Evolutionary conservation across 2,797 vertebrate species (phyloP).

Genomic region (Macropodus opercularis): DNA sequence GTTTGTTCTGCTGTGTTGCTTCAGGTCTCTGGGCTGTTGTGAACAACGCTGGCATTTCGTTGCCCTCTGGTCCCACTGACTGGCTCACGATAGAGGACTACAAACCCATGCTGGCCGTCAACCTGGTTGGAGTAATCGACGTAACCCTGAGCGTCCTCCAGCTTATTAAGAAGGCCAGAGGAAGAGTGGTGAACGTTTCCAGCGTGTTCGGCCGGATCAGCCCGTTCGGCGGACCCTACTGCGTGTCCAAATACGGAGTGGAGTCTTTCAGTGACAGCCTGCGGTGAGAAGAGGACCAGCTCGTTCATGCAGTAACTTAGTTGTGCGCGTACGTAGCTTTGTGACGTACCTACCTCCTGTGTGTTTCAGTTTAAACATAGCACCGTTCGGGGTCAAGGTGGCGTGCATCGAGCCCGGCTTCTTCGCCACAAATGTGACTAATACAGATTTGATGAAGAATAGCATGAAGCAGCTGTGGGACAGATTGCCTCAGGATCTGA

Average conservation of each 20-base stretch:
- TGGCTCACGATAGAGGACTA: conserved; percentile 80
- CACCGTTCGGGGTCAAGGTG: conserved; percentile 76
- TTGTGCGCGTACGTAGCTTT: not conserved
- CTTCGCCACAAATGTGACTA: conserved; percentile 77
- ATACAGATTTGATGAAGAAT: conserved; percentile 4
- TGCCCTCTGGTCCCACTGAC: conserved; percentile 70
- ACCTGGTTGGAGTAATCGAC: conserved; percentile 76
- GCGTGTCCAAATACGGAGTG: conserved; percentile 80
- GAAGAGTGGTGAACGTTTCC: conserved; percentile 81
- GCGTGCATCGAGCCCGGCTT: conserved; percentile 81
- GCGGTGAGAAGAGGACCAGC: conserved; percentile 58
- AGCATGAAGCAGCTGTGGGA: conserved; percentile 66
- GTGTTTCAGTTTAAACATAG: conserved; percentile 70
- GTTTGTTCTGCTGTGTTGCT: not conserved
- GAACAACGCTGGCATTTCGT: conserved; percentile 79
- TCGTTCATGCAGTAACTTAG: not conserved
- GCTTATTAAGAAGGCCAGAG: conserved; percentile 79
- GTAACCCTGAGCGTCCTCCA: conserved; percentile 79
- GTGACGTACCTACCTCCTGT: not conserved
- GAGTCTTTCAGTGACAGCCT: conserved; percentile 82
- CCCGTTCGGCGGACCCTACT: conserved; percentile 75
- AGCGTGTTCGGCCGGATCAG: conserved; percentile 80
- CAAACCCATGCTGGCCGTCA: conserved; percentile 77
- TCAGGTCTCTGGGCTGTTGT: conserved; percentile 83
- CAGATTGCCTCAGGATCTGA: conserved; percentile 70